These are phyloP conservation scores for Microtus montanus DNA, from an alignment of 2,113 vertebrate genomes.

Conservation along the genomic window DNA sequence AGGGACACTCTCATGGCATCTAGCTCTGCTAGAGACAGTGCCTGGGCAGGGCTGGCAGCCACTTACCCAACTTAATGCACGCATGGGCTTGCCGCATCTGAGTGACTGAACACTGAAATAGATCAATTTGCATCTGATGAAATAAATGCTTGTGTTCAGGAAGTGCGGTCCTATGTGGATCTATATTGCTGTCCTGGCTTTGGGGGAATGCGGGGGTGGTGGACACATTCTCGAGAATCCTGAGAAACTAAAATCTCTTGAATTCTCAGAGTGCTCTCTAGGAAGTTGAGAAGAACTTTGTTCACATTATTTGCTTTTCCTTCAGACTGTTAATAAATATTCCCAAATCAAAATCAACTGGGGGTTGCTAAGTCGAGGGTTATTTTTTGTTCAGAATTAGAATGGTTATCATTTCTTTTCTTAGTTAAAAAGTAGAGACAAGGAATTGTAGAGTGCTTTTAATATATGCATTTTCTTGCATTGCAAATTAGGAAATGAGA, in stretches of 20 bases:
- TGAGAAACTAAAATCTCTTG: not conserved
- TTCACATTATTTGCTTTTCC: slow-evolving; percentile 11
- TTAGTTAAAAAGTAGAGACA: slow-evolving; percentile 42
- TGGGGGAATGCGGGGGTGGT: not conserved
- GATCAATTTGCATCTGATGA: not conserved
- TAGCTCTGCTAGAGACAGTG: not conserved
- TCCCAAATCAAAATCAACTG: slow-evolving; percentile 47
- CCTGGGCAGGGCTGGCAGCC: not conserved
- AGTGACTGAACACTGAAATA: not conserved
- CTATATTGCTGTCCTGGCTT: not conserved
- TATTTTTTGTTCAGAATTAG: not conserved
- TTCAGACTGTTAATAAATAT: slow-evolving; percentile 34
- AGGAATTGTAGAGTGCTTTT: slow-evolving; percentile 10
- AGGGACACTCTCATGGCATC: not conserved
- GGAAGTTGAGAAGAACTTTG: slow-evolving; percentile 39
- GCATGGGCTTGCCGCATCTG: not conserved
- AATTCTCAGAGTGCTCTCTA: slow-evolving; percentile 50
- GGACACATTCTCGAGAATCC: slow-evolving; percentile 13
- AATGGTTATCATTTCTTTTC: slow-evolving; percentile 43
- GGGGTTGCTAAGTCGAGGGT: not conserved
- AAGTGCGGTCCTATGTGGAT: not conserved
- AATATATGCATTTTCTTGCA: slow-evolving; percentile 28
- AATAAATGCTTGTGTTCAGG: not conserved
- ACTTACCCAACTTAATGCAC: not conserved
- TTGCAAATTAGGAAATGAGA: slow-evolving; percentile 43